A percentile compares a stretch with the other conserved stretches of the same genome.
Evolutionary conservation across 2,113 vertebrate species (phyloP).

Genomic region (Cacatua alba): DNA sequence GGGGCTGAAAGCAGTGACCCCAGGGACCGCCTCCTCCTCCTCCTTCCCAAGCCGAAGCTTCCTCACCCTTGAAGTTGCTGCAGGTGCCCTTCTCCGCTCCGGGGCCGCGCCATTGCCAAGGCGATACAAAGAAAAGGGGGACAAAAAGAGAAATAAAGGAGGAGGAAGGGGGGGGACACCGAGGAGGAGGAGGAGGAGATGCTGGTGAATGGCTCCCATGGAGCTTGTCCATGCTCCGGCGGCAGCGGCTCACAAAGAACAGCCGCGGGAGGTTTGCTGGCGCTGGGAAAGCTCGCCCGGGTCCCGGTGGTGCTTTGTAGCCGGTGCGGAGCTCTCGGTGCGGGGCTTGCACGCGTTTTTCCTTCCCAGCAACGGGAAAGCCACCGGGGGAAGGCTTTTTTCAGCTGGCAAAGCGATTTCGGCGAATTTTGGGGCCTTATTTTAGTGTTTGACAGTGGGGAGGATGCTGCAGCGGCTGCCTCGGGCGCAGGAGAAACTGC

Average conservation of each 20-base stretch:
- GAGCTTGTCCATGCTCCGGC: constrained; percentile 32
- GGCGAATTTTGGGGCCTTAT: fast-evolving
- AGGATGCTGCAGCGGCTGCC: neutral
- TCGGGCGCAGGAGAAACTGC: fast-evolving
- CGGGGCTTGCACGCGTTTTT: fast-evolving
- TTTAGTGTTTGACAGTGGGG: neutral
- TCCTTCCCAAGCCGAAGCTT: neutral
- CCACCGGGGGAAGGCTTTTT: neutral
- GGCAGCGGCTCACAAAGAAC: constrained; percentile 28
- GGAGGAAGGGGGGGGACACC: neutral
- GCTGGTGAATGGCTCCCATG: constrained; percentile 2
- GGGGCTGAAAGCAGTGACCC: neutral
- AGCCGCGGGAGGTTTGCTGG: neutral
- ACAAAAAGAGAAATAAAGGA: neutral
- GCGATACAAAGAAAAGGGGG: neutral
- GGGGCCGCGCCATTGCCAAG: neutral
- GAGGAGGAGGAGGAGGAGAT: constrained; percentile 26
- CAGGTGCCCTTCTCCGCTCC: constrained; percentile 52
- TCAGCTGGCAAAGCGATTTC: fast-evolving
- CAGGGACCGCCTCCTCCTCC: neutral
- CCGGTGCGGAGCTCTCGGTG: neutral
- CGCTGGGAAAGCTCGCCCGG: neutral
- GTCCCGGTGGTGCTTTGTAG: neutral
- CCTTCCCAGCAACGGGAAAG: neutral
- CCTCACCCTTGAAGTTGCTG: constrained; percentile 49